Percentiles rank a stretch among this genome's conserved stretches.
These are phyloP conservation scores for Lomographa bimaculata DNA, from an alignment of 2,888 invertebrate species.

Conservation along the genomic window DNA sequence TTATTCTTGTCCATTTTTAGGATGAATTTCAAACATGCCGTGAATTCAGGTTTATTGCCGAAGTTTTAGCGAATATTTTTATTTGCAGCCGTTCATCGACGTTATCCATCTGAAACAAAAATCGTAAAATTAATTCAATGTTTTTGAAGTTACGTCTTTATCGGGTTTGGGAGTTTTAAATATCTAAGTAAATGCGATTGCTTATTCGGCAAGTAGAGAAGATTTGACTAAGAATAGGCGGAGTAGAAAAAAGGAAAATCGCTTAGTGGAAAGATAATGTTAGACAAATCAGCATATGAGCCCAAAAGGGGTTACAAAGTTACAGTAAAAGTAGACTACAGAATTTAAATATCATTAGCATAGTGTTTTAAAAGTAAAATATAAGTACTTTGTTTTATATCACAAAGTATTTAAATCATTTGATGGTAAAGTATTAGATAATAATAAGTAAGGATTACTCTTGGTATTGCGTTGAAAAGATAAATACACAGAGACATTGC, in stretches of 20 bases:
- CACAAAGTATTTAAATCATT: too few relatives aligned
- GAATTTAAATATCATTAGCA: background rate
- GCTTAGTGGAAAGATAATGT: conserved; percentile 20
- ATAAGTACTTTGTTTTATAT: too few relatives aligned
- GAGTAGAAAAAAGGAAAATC: conserved; percentile 21
- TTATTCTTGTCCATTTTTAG: conserved; percentile 74
- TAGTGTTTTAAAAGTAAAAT: too few relatives aligned
- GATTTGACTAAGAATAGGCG: conserved; percentile 24
- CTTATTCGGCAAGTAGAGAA: conserved; percentile 24
- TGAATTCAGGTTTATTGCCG: conserved; percentile 12
- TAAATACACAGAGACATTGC: too few relatives aligned
- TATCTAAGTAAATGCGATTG: conserved; percentile 17
- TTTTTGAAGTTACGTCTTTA: conserved; percentile 16
- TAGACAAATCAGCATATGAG: conserved; percentile 21
- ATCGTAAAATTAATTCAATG: conserved; percentile 26
- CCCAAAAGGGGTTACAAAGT: background rate
- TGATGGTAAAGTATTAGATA: too few relatives aligned
- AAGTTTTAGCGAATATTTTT: conserved; percentile 20
- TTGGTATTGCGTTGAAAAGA: too few relatives aligned
- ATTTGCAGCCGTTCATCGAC: conserved; percentile 13
- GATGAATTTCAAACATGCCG: conserved; percentile 36
- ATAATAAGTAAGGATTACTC: too few relatives aligned
- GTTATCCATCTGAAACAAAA: conserved; percentile 35
- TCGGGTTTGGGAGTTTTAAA: conserved; percentile 15
- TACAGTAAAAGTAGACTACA: too few relatives aligned